phyloP scores from a whole-genome alignment of 2,888 invertebrate genomes.

The Hydropsyche betteni region DNA sequence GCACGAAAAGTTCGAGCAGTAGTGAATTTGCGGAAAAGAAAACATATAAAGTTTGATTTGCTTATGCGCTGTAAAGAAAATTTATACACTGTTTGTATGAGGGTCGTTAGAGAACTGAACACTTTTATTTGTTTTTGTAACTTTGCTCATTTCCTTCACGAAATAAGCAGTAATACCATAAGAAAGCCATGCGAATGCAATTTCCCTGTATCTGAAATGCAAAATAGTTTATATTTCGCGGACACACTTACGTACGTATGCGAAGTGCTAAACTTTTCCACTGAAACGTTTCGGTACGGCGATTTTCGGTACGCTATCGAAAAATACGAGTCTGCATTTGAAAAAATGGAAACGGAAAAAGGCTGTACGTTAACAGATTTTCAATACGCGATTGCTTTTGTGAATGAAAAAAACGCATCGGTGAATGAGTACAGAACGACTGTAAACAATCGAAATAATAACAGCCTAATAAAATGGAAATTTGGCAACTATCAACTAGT shows the following conservation, averaged over 20 bases:
- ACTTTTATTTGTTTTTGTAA: slow-evolving; percentile 34
- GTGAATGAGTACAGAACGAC: neutral
- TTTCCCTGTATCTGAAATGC: slow-evolving; percentile 14
- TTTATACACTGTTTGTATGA: slow-evolving; percentile 20
- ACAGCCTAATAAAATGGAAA: neutral
- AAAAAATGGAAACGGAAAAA: too few species aligned
- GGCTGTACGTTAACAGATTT: slow-evolving; percentile 15
- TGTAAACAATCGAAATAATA: slow-evolving; percentile 10
- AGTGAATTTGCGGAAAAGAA: neutral
- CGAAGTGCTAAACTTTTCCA: too few species aligned
- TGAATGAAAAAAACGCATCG: neutral
- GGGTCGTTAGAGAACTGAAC: slow-evolving; percentile 32
- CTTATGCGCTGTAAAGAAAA: slow-evolving; percentile 20
- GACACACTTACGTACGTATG: too few species aligned
- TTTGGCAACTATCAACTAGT: neutral
- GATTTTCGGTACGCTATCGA: too few species aligned
- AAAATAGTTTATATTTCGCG: neutral
- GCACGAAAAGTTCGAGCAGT: neutral
- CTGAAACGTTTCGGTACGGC: too few species aligned
- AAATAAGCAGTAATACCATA: slow-evolving; percentile 27
- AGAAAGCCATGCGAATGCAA: slow-evolving; percentile 29
- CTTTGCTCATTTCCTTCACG: slow-evolving; percentile 36
- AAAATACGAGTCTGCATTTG: too few species aligned
- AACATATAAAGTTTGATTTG: slow-evolving; percentile 23
- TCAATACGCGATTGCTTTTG: neutral